Evolutionary conservation across 37 sponge, comb jelly and placozoan genomes (phyloP).

Genomic region (Spongia lamella): DNA sequence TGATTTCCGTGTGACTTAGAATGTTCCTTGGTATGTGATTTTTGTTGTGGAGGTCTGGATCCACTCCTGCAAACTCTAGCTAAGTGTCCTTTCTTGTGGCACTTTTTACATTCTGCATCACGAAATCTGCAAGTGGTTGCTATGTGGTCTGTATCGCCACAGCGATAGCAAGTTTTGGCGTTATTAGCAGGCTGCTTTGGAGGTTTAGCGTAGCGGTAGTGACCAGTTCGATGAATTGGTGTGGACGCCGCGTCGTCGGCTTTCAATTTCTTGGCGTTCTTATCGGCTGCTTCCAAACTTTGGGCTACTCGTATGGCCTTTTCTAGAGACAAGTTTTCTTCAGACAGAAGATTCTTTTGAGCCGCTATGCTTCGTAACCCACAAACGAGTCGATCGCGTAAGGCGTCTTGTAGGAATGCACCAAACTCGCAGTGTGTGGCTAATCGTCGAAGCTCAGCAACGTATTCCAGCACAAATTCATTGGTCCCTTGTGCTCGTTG

Average conservation of each 20-base stretch:
- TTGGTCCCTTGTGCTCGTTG: neutral
- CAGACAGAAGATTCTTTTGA: neutral
- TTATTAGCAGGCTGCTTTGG: no score
- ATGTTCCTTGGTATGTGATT: no score
- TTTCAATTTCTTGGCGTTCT: neutral
- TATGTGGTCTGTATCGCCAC: slow-evolving; percentile 4
- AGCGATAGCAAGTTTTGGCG: slow-evolving; percentile 4
- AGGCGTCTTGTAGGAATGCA: neutral
- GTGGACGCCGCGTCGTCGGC: neutral
- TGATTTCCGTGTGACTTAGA: no score
- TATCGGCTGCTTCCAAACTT: slow-evolving; percentile 1
- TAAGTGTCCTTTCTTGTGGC: slow-evolving; percentile 32
- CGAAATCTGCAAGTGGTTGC: neutral
- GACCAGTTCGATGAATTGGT: no score
- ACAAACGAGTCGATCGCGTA: slow-evolving; percentile 11
- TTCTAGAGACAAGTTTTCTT: neutral
- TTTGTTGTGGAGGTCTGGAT: no score
- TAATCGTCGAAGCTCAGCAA: slow-evolving; percentile 8
- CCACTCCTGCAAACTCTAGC: slow-evolving; percentile 5
- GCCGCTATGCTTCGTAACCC: slow-evolving; percentile 2
- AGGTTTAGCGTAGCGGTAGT: no score
- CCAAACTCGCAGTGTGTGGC: slow-evolving; percentile 14
- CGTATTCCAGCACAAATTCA: slow-evolving; percentile 16
- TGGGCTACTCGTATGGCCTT: neutral
- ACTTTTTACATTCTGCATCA: slow-evolving; percentile 5